Evolutionary conservation across 2,888 invertebrate genomes (phyloP).

Genomic region (Candidula unifasciata): DNA sequence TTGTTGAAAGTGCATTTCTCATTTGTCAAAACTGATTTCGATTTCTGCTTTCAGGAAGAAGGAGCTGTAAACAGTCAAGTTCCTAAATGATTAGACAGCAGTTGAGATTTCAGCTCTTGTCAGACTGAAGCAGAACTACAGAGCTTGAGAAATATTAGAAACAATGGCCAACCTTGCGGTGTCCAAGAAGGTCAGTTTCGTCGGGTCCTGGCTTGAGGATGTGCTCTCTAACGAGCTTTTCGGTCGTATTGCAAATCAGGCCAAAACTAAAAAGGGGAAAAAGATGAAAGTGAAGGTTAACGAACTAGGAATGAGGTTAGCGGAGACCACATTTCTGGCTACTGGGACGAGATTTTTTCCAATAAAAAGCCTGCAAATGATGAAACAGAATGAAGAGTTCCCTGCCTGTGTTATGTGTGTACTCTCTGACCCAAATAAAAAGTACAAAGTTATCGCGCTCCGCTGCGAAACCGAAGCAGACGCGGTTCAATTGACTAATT

Average conservation of each 20-base stretch:
- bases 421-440: slow-evolving; percentile 55
- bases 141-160: background rate
- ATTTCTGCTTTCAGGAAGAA: too few relatives aligned
- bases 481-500: slow-evolving; percentile 58
- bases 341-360: slow-evolving; percentile 51
- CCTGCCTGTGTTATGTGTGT: slow-evolving; percentile 63
- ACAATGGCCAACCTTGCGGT: slow-evolving; percentile 41
- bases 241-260: slow-evolving; percentile 57
- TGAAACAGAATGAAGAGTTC: slow-evolving; percentile 61
- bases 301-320: slow-evolving; percentile 58
- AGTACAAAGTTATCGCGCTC: slow-evolving; percentile 63
- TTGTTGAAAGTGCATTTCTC: too few relatives aligned
- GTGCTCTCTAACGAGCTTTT: slow-evolving; percentile 61
- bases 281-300: slow-evolving; percentile 63
- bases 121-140: background rate
- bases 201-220: slow-evolving; percentile 63
- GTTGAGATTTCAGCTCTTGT: background rate
- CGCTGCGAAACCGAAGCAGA: slow-evolving; percentile 60
- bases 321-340: slow-evolving; percentile 57
- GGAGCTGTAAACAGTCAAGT: too few relatives aligned
- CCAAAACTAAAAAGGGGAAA: slow-evolving; percentile 60
- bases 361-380: slow-evolving; percentile 59
- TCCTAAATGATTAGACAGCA: too few relatives aligned
- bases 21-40: too few relatives aligned
- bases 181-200: slow-evolving; percentile 59